Conservation (phyloP, 2,888 invertebrate genomes). For the Tinea pellionella region DNA sequence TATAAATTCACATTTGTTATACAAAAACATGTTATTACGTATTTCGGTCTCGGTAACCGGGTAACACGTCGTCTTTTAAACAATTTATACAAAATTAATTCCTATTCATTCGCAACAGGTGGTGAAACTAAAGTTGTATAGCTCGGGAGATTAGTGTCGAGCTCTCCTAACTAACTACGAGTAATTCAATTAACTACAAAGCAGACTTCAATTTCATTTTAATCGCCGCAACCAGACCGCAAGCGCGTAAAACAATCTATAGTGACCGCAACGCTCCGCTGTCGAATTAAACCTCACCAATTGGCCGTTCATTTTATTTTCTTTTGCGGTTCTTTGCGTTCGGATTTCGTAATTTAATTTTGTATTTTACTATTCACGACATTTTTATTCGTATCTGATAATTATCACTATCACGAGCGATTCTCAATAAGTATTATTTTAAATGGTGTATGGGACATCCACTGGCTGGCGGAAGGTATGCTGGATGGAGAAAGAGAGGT, state of each 20-base stretch:
- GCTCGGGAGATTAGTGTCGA: not conserved
- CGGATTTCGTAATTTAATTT: not conserved
- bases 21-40: no score
- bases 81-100: not conserved
- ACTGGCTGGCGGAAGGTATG: no score
- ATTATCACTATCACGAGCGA: not conserved
- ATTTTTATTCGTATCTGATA: not conserved
- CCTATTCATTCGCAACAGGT: conserved; percentile 6
- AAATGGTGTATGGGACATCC: no score
- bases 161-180: not conserved
- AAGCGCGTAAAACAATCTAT: conserved; percentile 7
- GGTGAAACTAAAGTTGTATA: not conserved
- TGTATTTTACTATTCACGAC: not conserved
- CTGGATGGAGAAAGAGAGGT: no score
- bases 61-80: not conserved
- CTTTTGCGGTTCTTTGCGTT: conserved; percentile 1
- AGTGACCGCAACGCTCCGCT: not conserved
- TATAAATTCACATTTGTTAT: no score
- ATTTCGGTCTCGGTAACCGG: not conserved
- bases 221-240: conserved; percentile 4
- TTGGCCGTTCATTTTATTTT: not conserved
- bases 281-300: not conserved
- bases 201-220: conserved; percentile 5
- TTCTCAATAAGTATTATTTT: not conserved
- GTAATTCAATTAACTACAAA: not conserved